Percentiles rank a stretch among this genome's conserved stretches.
These are phyloP conservation scores for Setophaga petechia DNA, from an alignment of 2,113 vertebrate genomes.

Conservation along the genomic window DNA sequence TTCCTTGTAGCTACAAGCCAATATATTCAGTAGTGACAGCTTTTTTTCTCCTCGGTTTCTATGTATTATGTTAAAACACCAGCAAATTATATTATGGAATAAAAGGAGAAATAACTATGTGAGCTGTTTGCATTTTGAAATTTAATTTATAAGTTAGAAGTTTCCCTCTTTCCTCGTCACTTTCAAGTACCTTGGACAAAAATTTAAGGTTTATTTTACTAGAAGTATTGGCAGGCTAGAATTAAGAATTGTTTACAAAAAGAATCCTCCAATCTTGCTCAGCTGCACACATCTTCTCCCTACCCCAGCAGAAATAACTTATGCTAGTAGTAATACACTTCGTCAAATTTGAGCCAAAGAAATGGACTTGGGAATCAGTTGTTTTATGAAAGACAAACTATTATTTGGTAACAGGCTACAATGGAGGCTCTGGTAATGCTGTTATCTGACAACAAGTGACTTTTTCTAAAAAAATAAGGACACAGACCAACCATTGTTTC, in stretches of 20 bases:
- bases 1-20: neutral
- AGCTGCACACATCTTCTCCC: neutral
- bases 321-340: neutral
- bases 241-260: neutral
- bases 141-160: neutral
- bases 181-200: neutral
- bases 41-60: neutral
- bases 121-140: neutral
- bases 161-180: neutral
- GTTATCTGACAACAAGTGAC: neutral
- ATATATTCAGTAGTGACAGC: neutral
- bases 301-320: neutral
- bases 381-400: neutral
- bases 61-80: neutral
- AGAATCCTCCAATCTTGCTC: neutral
- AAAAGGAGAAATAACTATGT: neutral
- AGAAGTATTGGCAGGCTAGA: neutral
- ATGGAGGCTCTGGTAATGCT: neutral
- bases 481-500: neutral
- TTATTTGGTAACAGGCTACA: neutral
- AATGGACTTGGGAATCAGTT: neutral
- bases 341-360: neutral
- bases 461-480: neutral
- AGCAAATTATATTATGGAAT: neutral
- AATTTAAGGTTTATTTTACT: neutral